A percentile compares a stretch with the other conserved stretches of the same genome.
Evolutionary conservation across 2,797 vertebrate species (phyloP).

Genomic region (Luscinia luscinia): DNA sequence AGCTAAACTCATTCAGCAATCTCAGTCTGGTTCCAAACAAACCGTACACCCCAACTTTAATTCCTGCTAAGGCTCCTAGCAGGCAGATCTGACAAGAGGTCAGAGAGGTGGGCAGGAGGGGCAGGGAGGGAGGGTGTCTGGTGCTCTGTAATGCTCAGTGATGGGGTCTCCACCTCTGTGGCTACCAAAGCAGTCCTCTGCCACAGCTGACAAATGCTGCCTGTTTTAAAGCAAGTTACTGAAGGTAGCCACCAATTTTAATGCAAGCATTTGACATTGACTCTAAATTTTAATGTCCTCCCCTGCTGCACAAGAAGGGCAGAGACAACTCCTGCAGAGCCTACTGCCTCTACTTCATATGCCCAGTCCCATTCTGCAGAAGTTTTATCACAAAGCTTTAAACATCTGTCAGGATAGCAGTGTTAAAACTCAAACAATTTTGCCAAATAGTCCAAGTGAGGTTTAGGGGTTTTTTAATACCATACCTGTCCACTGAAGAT

Average conservation of each 20-base stretch:
- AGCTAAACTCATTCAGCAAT: background rate
- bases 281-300: background rate
- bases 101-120: fast-evolving
- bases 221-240: background rate
- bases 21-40: background rate
- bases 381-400: background rate
- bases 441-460: background rate
- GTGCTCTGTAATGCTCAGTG: background rate
- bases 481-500: slow-evolving; percentile 97
- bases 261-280: background rate
- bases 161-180: background rate
- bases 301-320: fast-evolving
- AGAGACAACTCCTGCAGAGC: background rate
- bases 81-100: background rate
- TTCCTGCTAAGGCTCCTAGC: background rate
- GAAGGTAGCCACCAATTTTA: background rate
- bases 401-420: background rate
- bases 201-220: background rate
- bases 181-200: background rate
- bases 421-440: background rate
- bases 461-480: background rate
- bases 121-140: background rate
- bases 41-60: background rate
- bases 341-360: background rate
- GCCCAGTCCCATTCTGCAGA: background rate